Conservation (phyloP, 2,888 invertebrate species). For the Copidosoma aretas region DNA sequence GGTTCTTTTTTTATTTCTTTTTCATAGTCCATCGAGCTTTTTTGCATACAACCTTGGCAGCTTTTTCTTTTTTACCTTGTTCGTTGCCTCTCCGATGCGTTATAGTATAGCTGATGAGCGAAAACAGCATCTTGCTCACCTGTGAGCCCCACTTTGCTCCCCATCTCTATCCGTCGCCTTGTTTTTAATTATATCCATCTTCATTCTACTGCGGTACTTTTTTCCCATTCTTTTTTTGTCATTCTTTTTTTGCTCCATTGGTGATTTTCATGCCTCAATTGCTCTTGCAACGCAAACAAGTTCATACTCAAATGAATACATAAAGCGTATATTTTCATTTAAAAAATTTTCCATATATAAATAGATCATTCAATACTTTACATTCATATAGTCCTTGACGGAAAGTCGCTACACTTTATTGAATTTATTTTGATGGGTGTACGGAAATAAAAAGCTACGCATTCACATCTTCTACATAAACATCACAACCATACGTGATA, state of each 20-base stretch:
- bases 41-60: conserved; percentile 26
- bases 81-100: not conserved
- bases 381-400: no score
- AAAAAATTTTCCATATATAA: no score
- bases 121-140: no score
- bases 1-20: conserved; percentile 5
- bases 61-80: not conserved
- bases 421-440: no score
- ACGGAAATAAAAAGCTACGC: no score
- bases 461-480: no score
- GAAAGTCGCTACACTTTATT: no score
- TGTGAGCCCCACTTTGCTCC: conserved; percentile 8
- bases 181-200: not conserved
- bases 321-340: no score
- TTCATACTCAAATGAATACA: no score
- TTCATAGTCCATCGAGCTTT: conserved; percentile 6
- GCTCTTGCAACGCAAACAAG: not conserved
- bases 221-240: conserved; percentile 9
- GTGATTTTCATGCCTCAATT: conserved; percentile 30
- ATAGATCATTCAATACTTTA: not conserved
- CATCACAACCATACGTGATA: no score
- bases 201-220: no score
- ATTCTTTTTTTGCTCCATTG: conserved; percentile 29
- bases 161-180: conserved; percentile 12
- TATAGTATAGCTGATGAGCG: no score